phyloP scores from a whole-genome alignment of 2,888 invertebrate genomes.

The Melinopterus prodromus region DNA sequence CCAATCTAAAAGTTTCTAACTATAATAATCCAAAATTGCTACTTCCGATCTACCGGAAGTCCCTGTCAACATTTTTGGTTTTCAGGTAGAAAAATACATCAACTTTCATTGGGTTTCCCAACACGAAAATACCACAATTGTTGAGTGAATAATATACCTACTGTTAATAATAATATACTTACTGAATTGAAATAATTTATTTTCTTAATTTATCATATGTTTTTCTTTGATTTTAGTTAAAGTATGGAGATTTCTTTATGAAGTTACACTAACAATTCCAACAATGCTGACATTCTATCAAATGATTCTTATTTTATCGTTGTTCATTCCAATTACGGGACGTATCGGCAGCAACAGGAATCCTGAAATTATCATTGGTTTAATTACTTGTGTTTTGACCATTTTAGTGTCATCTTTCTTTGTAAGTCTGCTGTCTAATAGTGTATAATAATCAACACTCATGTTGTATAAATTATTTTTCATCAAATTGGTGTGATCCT shows the following conservation, averaged over 20 bases:
- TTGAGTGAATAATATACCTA: too few relatives aligned
- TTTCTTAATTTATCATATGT: too few relatives aligned
- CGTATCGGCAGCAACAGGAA: conserved; percentile 59
- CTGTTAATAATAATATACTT: too few relatives aligned
- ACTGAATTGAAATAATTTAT: too few relatives aligned
- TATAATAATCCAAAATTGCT: too few relatives aligned
- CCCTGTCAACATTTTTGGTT: too few relatives aligned
- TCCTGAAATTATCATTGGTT: conserved; percentile 59
- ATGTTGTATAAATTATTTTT: too few relatives aligned
- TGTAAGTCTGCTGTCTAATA: conserved; percentile 45
- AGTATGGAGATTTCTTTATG: conserved; percentile 53
- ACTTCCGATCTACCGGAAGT: too few relatives aligned
- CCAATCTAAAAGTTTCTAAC: too few relatives aligned
- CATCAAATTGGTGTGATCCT: background rate
- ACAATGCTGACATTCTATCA: conserved; percentile 51
- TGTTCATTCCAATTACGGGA: conserved; percentile 59
- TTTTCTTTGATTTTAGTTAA: conserved; percentile 41
- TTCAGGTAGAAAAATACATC: too few relatives aligned
- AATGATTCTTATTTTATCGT: conserved; percentile 45
- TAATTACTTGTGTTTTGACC: conserved; percentile 55
- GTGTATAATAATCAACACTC: background rate
- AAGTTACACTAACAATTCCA: conserved; percentile 49
- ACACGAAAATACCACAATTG: too few relatives aligned
- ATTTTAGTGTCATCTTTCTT: conserved; percentile 57
- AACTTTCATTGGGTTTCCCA: too few relatives aligned